Evolutionary conservation across 64 coral and sea anemone genomes (phyloP), one percentile per base, ranked within the genome.

Genomic region (Montipora foliosa): DNA sequence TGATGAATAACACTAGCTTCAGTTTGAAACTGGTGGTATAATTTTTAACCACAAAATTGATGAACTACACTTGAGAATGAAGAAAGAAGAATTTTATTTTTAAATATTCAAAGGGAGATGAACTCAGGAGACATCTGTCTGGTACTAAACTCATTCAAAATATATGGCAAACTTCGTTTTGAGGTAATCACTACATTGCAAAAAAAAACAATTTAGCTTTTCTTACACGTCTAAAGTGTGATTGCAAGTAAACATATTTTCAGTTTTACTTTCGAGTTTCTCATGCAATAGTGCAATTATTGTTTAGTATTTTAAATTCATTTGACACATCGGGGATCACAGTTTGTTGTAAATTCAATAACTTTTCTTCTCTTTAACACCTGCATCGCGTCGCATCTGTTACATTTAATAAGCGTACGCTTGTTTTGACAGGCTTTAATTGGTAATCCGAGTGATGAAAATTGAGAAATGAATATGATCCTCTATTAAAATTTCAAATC

Each of bases 61-160:
- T 49, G 44, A 15, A 49, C 82, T 6, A 16, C 11, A 22, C 82
- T 50, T 71, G 17, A 50, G 20, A 67, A 86, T 50, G 6, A n/a
- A 17, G 19, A 47, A 72, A 71, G 16, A 49, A 71, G 62, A 71
- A 71, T 71, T 72, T 86, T 19, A 72, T 8, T 71, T 37, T 49
- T 86, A 71, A 84, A 86, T 72, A 86, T 86, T 86, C 82, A 86
- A 21, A 48, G 64, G 46, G 47, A 86, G 21, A 86, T 5, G 60
- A 44, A 84, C 37, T 20, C 15, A 59, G n/a, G 51, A 80, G 66
- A 49, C 82, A 86, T 86, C 66, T 86, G 82, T 45, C 67, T 20
- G 46, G 58, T 72, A 70, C 46, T 49, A 71, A 44, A 86, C 82
- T 86, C 82, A 86, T 86, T 86, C 47, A 86, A 86, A 71, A 86